Conservation (phyloP, 2,113 vertebrate genomes). For the Phocoena phocoena region DNA sequence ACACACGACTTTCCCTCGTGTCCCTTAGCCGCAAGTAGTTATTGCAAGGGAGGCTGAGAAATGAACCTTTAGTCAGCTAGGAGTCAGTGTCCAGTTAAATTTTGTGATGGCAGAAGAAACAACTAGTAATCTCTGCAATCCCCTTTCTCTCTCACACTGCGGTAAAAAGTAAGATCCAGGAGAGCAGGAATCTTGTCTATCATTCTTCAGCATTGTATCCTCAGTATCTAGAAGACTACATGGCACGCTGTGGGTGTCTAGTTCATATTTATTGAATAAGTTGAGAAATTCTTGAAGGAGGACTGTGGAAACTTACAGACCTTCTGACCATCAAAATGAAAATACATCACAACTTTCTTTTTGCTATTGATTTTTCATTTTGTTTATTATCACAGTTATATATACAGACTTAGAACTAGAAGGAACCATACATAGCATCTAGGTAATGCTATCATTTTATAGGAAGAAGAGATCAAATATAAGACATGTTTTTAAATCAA, state of each 20-base stretch:
- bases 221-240: neutral
- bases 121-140: neutral
- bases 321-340: constrained; percentile 44
- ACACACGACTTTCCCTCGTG: neutral
- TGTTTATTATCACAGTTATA: neutral
- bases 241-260: neutral
- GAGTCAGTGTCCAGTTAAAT: neutral
- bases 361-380: constrained; percentile 6
- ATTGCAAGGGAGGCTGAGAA: neutral
- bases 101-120: neutral
- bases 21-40: neutral
- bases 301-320: neutral
- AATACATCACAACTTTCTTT: neutral
- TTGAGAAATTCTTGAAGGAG: constrained; percentile 33
- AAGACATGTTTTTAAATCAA: constrained; percentile 32
- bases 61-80: neutral
- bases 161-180: neutral
- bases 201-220: neutral
- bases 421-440: neutral
- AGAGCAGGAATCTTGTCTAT: neutral
- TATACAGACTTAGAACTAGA: neutral
- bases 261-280: constrained; percentile 17
- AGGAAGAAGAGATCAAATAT: constrained; percentile 11
- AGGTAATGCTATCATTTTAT: neutral
- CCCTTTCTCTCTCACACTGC: neutral